phyloP scores from a whole-genome alignment of 1,140 invertebrate species.

The Sitophilus oryzae region DNA sequence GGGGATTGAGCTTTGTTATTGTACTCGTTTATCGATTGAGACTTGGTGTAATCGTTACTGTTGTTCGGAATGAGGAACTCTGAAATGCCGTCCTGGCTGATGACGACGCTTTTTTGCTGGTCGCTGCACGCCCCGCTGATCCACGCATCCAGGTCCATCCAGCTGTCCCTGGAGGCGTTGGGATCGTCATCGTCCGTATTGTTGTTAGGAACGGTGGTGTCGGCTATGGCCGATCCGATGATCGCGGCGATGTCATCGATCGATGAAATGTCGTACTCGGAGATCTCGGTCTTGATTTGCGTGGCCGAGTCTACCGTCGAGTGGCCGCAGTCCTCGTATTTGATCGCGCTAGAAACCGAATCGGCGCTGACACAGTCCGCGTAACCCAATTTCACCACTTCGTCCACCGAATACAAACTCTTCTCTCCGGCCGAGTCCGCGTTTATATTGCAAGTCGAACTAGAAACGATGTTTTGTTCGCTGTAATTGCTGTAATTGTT shows the following conservation, averaged over 20 bases:
- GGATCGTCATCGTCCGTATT: constrained; percentile 51
- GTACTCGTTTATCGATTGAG: constrained; percentile 34
- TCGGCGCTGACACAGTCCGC: constrained; percentile 45
- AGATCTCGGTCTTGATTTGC: constrained; percentile 47
- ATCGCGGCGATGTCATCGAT: constrained; percentile 82
- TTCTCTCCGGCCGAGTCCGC: constrained; percentile 56
- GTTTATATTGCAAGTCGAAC: constrained; percentile 52
- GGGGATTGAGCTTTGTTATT: constrained; percentile 44
- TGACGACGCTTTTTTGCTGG: constrained; percentile 50
- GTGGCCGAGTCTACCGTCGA: constrained; percentile 45
- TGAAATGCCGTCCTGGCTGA: constrained; percentile 57
- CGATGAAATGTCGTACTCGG: constrained; percentile 64
- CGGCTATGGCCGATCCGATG: constrained; percentile 83
- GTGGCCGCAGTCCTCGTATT: constrained; percentile 45
- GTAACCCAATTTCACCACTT: constrained; percentile 42
- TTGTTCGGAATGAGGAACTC: constrained; percentile 61
- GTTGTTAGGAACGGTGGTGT: constrained; percentile 68
- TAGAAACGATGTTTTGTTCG: constrained; percentile 61
- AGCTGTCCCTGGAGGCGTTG: constrained; percentile 64
- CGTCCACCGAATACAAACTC: constrained; percentile 53
- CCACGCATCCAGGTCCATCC: constrained; percentile 80
- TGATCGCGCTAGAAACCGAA: constrained; percentile 50
- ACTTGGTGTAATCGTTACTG: constrained; percentile 29
- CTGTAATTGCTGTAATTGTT: constrained; percentile 47
- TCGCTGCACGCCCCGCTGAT: constrained; percentile 68